Evolutionary conservation across 1,140 invertebrate species (phyloP).

Genomic region (Lethrus apterus): DNA sequence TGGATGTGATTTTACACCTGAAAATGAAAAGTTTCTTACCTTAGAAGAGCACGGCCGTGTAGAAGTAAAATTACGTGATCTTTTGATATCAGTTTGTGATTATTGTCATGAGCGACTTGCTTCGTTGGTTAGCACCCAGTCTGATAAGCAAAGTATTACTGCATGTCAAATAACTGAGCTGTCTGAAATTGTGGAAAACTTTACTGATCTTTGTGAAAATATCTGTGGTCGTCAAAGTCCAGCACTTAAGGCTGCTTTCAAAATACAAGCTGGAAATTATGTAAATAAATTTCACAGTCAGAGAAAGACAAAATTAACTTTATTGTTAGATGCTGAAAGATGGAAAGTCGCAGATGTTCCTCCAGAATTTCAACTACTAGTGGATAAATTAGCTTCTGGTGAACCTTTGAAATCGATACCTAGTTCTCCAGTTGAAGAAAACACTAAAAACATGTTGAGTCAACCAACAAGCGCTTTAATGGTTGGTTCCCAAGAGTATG

Average conservation of each 20-base stretch:
- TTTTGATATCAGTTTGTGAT: constrained; percentile 75
- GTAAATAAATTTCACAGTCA: constrained; percentile 87
- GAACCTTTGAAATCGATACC: constrained; percentile 37
- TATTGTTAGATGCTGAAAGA: constrained; percentile 81
- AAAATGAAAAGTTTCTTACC: constrained; percentile 58
- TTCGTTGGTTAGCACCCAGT: constrained; percentile 71
- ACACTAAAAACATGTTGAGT: constrained; percentile 13
- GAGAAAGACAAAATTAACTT: constrained; percentile 73
- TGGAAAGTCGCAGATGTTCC: constrained; percentile 94
- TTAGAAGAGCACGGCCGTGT: constrained; percentile 62
- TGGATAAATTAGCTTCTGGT: constrained; percentile 60
- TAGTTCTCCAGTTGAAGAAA: constrained; percentile 25
- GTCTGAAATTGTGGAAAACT: constrained; percentile 69
- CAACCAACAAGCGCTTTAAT: constrained; percentile 49
- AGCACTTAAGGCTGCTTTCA: constrained; percentile 73
- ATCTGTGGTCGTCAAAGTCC: constrained; percentile 74
- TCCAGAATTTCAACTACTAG: constrained; percentile 73
- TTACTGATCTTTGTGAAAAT: constrained; percentile 66
- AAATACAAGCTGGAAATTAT: constrained; percentile 84
- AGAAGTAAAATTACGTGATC: constrained; percentile 61
- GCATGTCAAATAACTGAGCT: constrained; percentile 72
- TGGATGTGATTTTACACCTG: not conserved
- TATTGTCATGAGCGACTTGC: constrained; percentile 88
- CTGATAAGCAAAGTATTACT: constrained; percentile 58
- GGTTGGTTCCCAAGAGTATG: constrained; percentile 74